phyloP scores from a whole-genome alignment of 2,113 vertebrate genomes.

The Dasyprocta punctata region DNA sequence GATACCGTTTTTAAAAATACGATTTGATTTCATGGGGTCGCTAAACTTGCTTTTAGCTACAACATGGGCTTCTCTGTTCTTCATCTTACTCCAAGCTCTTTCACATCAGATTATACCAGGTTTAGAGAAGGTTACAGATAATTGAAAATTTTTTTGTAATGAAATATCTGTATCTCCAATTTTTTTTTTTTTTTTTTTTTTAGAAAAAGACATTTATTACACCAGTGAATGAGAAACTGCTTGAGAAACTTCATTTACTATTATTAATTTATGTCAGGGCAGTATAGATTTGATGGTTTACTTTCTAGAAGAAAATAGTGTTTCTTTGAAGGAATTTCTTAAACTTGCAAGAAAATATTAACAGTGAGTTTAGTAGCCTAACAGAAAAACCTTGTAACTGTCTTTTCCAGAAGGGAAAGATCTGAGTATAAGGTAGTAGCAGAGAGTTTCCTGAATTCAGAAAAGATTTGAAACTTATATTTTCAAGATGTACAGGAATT shows the following conservation, averaged over 20 bases:
- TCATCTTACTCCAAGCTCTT: not conserved
- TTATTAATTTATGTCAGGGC: not conserved
- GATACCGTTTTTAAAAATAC: not conserved
- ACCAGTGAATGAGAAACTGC: not conserved
- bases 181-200: not conserved
- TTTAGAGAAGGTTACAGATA: not conserved
- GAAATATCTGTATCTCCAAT: not conserved
- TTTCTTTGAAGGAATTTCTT: slow-evolving; percentile 9
- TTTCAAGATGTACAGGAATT: slow-evolving; percentile 41
- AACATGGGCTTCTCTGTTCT: not conserved
- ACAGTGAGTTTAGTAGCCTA: slow-evolving; percentile 17
- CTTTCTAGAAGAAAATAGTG: not conserved
- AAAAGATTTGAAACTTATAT: slow-evolving; percentile 29
- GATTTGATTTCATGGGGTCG: not conserved
- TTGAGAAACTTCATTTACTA: slow-evolving; percentile 41
- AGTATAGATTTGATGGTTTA: slow-evolving; percentile 1
- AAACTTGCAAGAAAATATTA: slow-evolving; percentile 25
- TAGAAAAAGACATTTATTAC: not conserved
- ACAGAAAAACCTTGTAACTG: not conserved
- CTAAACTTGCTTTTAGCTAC: not conserved
- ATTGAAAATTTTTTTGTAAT: not conserved
- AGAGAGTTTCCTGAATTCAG: slow-evolving; percentile 48
- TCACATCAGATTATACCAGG: not conserved
- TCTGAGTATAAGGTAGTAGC: slow-evolving; percentile 7
- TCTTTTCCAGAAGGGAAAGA: slow-evolving; percentile 45